Percentiles rank a stretch among this genome's conserved stretches.
These are phyloP conservation scores for Hydropotes inermis DNA, from an alignment of 2,113 vertebrate genomes.

Conservation along the genomic window DNA sequence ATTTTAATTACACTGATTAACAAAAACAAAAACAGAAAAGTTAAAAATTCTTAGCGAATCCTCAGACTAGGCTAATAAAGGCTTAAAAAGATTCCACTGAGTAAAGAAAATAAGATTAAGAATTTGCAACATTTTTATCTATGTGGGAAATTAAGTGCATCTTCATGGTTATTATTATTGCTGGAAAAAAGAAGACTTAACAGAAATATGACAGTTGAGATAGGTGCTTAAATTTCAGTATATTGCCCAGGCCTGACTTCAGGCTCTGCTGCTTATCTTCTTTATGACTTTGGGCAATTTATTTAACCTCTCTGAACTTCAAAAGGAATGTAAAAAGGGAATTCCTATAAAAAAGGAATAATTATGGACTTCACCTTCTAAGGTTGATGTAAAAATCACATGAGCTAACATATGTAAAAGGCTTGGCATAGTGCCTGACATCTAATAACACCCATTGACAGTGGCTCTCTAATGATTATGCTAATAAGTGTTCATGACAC, in stretches of 20 bases:
- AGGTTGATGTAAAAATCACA: not conserved
- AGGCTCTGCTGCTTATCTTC: not conserved
- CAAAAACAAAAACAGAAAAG: not conserved
- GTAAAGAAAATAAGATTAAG: not conserved
- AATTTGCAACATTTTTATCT: not conserved
- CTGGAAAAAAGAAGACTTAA: not conserved
- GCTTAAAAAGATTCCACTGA: not conserved
- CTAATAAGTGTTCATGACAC: not conserved
- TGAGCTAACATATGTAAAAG: not conserved
- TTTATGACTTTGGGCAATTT: not conserved
- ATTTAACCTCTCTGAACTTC: not conserved
- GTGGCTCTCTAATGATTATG: not conserved
- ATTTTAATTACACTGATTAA: constrained; percentile 18
- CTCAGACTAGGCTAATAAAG: not conserved
- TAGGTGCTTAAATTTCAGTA: not conserved
- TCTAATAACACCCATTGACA: not conserved
- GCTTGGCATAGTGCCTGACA: not conserved
- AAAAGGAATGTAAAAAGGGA: not conserved
- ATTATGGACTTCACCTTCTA: not conserved
- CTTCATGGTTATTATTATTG: not conserved
- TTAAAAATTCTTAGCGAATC: not conserved
- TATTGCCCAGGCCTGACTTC: not conserved
- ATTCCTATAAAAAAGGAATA: not conserved
- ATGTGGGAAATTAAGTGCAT: not conserved
- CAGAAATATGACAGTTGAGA: not conserved